Evolutionary conservation across 92 coral and sea anemone species (phyloP), one percentile per base, ranked within the genome.

Genomic region (Bergia sp.): DNA sequence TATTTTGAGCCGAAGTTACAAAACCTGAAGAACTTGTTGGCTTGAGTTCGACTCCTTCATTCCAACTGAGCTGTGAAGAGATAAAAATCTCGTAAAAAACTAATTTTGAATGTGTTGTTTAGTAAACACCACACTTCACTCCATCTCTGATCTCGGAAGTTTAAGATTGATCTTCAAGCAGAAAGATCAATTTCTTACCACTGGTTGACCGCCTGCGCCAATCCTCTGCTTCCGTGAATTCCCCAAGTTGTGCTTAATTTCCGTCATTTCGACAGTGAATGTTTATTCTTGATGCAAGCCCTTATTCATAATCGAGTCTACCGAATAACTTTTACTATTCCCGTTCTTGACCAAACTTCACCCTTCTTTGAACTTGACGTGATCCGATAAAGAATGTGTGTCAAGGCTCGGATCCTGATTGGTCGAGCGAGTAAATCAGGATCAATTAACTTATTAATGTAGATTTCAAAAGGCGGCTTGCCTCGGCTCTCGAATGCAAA

Each of bases 131-230:
- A 0, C 66, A 67, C 87, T 67, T 44, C 9, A 66, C 58, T 71
- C 16, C 13, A 39, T 13, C 10, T 29, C 29, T 29, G 29, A 12
- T 72, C 76, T 72, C 43, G 76, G 40, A 82, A 82, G 73, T 65
- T 71, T 15, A 61, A 82, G 76, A 13, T 57, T 44, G 44, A 57
- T 40, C 53, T 44, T 36, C 16, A 53, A 45, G 18, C 23, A 20
- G 10, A 7, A 11, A 79, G 15, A 49, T 79, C 66, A 13, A 23
- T 47, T 5, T 23, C 96, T 92, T 37, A 95, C 98, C 90, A 95
- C 90, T n/a, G 96, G 95, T 37, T 95, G 96, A 37, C 96, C 96
- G 50, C 96, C 94, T 13, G 94, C 95, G 38, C 98, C 92, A 66
- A 95, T 86, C 86, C 89, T 95, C 18, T 91, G 93, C 82, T 95